These are phyloP conservation scores for Zosterops hypoxanthus DNA, from an alignment of 2,113 vertebrate genomes.

Conservation along the genomic window DNA sequence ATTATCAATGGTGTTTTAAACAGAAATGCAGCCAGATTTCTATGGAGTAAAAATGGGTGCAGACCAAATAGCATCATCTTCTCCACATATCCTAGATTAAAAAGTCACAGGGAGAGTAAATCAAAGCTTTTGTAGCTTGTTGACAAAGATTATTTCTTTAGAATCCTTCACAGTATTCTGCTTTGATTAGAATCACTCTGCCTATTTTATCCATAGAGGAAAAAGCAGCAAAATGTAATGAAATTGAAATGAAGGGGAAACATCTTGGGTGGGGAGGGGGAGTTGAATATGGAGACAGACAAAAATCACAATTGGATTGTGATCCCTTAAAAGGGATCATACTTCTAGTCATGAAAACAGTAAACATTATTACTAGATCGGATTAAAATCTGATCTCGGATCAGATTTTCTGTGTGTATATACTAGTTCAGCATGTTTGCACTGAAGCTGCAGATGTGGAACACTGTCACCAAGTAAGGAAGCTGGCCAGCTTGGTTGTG, in stretches of 20 bases:
- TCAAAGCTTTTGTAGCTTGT: background rate
- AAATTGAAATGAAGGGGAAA: background rate
- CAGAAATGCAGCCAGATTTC: constrained; percentile 17
- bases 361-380: background rate
- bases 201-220: background rate
- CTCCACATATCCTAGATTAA: constrained; percentile 9
- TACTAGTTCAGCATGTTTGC: constrained; percentile 8
- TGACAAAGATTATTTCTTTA: background rate
- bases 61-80: background rate
- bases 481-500: constrained; percentile 64
- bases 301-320: background rate
- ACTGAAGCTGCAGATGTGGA: constrained; percentile 46
- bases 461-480: constrained; percentile 35
- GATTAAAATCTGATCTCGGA: background rate
- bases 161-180: constrained; percentile 11
- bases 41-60: constrained; percentile 11
- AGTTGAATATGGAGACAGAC: background rate
- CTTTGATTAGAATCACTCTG: background rate
- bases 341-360: background rate
- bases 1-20: background rate
- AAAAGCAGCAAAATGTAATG: background rate
- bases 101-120: background rate
- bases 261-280: background rate
- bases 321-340: background rate
- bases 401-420: background rate